These are phyloP conservation scores for Varanus komodoensis DNA, from an alignment of 2,113 vertebrate species.

Conservation along the genomic window DNA sequence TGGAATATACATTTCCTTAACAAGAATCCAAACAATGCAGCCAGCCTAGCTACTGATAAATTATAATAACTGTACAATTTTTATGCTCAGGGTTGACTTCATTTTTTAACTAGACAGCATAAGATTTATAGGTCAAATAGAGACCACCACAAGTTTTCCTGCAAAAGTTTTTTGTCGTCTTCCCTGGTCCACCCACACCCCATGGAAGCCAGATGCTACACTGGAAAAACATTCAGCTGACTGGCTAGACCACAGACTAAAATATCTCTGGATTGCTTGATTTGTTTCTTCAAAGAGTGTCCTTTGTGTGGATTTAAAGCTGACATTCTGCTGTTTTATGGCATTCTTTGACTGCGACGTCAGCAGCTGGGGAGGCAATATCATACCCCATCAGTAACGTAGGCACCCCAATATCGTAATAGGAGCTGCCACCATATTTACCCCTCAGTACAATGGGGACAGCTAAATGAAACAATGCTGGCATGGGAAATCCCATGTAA, in stretches of 20 bases:
- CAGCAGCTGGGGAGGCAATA: not conserved
- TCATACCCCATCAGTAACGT: not conserved
- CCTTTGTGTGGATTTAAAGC: not conserved
- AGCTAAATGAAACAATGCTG: not conserved
- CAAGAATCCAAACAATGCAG: not conserved
- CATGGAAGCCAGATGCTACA: not conserved
- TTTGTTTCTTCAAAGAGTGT: not conserved
- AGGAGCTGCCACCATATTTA: not conserved
- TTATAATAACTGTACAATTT: constrained; percentile 28
- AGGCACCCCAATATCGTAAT: not conserved
- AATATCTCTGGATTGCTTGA: not conserved
- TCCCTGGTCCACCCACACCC: too few species aligned
- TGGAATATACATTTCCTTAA: constrained; percentile 5
- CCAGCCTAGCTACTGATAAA: constrained; percentile 11
- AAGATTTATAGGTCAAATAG: not conserved
- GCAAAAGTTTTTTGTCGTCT: not conserved
- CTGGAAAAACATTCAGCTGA: not conserved
- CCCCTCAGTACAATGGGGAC: too few species aligned
- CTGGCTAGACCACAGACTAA: not conserved
- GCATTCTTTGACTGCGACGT: not conserved
- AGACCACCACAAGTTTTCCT: not conserved
- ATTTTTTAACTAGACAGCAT: not conserved
- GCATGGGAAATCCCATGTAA: not conserved
- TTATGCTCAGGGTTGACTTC: constrained; percentile 23
- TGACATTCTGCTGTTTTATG: not conserved